These are phyloP conservation scores for Hirtodrosophila cameraria DNA, from an alignment of 2,888 invertebrate species.

Conservation along the genomic window DNA sequence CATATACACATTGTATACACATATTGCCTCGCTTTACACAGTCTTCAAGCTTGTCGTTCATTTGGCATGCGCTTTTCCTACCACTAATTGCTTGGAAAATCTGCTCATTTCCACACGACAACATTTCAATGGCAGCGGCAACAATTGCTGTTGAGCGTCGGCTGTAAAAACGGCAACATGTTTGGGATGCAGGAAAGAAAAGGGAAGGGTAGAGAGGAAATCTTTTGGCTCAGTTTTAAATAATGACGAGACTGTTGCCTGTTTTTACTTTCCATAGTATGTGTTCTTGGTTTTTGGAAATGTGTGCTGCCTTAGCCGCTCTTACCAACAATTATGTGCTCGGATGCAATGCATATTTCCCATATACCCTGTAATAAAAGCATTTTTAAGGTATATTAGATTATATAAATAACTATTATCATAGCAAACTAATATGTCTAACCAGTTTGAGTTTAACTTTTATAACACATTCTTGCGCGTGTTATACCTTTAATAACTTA, in stretches of 20 bases:
- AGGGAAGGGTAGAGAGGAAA: constrained; percentile 11
- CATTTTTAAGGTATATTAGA: too few relatives aligned
- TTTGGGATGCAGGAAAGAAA: constrained; percentile 4
- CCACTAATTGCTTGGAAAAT: constrained; percentile 76
- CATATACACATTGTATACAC: not conserved
- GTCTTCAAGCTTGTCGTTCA: constrained; percentile 37
- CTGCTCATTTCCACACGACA: constrained; percentile 67
- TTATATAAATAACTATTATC: too few relatives aligned
- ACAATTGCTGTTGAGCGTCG: constrained; percentile 45
- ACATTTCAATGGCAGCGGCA: constrained; percentile 67
- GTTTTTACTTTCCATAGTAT: constrained; percentile 21
- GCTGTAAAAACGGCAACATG: constrained; percentile 56
- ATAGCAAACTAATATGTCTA: too few relatives aligned
- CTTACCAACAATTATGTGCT: constrained; percentile 42
- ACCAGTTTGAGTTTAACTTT: too few relatives aligned
- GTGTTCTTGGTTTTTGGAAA: constrained; percentile 14
- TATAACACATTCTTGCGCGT: too few relatives aligned
- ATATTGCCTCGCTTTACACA: constrained; percentile 37
- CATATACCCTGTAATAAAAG: too few relatives aligned
- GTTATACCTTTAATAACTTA: too few relatives aligned
- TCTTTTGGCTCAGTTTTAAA: constrained; percentile 45
- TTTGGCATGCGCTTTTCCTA: constrained; percentile 43
- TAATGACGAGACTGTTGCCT: constrained; percentile 36
- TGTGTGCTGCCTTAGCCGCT: constrained; percentile 18
- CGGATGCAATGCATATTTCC: constrained; percentile 10